A percentile compares a stretch with the other conserved stretches of the same genome.
These are phyloP conservation scores for Sarotherodon lohbergeri DNA, from an alignment of 2,113 vertebrate genomes.

Conservation along the genomic window DNA sequence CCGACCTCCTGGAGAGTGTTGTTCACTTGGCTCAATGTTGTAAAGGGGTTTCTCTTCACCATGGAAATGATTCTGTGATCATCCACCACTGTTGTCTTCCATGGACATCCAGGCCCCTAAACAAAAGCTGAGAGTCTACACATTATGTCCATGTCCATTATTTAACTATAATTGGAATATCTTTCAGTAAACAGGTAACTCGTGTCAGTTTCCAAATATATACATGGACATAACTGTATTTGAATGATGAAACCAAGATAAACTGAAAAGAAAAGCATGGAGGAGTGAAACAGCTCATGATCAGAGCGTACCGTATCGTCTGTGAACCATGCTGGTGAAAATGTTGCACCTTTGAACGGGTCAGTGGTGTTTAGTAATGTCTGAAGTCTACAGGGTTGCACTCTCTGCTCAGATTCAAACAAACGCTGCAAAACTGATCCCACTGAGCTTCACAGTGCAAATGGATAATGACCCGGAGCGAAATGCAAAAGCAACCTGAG, in stretches of 20 bases:
- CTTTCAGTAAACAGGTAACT: not conserved
- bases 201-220: not conserved
- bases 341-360: not conserved
- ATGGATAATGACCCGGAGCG: not conserved
- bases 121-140: not conserved
- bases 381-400: not conserved
- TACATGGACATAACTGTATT: not conserved
- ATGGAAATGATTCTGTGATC: not conserved
- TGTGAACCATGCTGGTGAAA: fast-evolving
- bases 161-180: not conserved
- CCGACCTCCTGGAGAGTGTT: not conserved
- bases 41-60: not conserved
- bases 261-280: not conserved
- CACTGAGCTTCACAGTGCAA: not conserved
- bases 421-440: fast-evolving
- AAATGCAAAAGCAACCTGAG: fast-evolving
- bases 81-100: not conserved
- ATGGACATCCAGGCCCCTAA: not conserved
- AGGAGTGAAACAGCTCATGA: not conserved
- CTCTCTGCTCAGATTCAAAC: fast-evolving
- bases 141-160: not conserved
- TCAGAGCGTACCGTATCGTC: fast-evolving
- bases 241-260: not conserved
- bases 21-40: fast-evolving
- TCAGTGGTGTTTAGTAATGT: not conserved